These are phyloP conservation scores for Corythaixoides concolor DNA, from an alignment of 2,113 vertebrate species.

Conservation along the genomic window DNA sequence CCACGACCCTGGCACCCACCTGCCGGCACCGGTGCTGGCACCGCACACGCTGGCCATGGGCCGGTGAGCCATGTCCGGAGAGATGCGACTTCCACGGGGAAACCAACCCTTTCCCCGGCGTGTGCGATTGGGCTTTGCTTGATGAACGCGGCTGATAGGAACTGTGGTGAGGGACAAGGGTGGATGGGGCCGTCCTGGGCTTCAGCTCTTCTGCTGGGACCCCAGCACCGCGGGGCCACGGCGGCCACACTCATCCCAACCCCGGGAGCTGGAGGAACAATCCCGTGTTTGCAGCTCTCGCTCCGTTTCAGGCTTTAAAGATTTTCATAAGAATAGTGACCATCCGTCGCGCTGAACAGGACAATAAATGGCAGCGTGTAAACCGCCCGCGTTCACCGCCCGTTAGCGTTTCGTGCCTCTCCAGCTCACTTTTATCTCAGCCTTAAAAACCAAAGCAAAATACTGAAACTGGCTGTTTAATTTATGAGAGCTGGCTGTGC, in stretches of 20 bases:
- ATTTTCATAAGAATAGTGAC: not conserved
- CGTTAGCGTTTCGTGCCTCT: not conserved
- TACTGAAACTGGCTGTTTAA: not conserved
- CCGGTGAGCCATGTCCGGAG: not conserved
- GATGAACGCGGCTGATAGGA: not conserved
- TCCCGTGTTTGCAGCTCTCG: not conserved
- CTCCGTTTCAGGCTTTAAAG: not conserved
- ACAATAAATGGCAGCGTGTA: not conserved
- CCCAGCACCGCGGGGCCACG: fast-evolving
- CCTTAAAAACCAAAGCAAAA: not conserved
- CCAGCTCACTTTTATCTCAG: not conserved
- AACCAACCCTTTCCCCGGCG: not conserved
- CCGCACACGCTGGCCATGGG: not conserved
- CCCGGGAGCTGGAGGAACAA: not conserved
- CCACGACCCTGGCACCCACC: not conserved
- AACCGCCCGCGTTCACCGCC: not conserved
- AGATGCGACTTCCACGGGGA: not conserved
- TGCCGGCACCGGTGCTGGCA: fast-evolving
- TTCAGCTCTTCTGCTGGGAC: not conserved
- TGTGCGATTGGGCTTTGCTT: not conserved
- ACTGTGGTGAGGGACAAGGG: not conserved
- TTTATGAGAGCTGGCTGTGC: not conserved
- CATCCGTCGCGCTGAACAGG: not conserved
- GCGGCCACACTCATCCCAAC: fast-evolving
- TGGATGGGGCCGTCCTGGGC: too few species aligned